Conservation (phyloP, 2,888 invertebrate species). For the Osmoderma eremita region DNA sequence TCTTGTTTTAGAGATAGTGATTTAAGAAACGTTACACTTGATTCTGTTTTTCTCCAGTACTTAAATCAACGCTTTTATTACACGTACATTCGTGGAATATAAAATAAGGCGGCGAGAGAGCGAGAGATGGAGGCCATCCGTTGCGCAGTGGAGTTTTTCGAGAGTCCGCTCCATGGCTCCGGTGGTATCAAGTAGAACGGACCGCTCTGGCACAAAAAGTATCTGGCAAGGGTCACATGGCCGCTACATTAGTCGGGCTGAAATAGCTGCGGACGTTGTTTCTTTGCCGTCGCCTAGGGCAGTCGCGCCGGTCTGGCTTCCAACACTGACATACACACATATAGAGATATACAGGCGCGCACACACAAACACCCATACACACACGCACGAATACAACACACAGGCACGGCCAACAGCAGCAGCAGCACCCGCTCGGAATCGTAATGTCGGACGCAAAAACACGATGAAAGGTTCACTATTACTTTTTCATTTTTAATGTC, state of each 20-base stretch:
- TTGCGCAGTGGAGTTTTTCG: constrained; percentile 20
- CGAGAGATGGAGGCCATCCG: too few species aligned
- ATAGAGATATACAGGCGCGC: constrained; percentile 50
- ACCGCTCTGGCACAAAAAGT: constrained; percentile 53
- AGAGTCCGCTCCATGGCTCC: constrained; percentile 47
- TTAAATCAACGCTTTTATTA: constrained; percentile 37
- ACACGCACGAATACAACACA: constrained; percentile 16
- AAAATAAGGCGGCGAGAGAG: constrained; percentile 14
- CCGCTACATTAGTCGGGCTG: constrained; percentile 56
- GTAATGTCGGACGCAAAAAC: constrained; percentile 56
- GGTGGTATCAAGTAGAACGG: constrained; percentile 48
- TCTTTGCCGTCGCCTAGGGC: constrained; percentile 58
- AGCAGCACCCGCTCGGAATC: constrained; percentile 55
- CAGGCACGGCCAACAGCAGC: constrained; percentile 21
- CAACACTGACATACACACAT: constrained; percentile 44
- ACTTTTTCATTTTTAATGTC: constrained; percentile 52
- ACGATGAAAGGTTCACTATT: constrained; percentile 53
- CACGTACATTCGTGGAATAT: constrained; percentile 33
- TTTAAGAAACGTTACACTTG: constrained; percentile 33
- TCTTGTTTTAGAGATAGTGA: constrained; percentile 9
- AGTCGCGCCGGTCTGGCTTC: constrained; percentile 58
- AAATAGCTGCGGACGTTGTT: constrained; percentile 57
- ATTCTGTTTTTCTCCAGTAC: constrained; percentile 26
- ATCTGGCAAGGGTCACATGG: constrained; percentile 57
- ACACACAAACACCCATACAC: constrained; percentile 49